These are phyloP conservation scores for Antheraea mylitta DNA, from an alignment of 1,140 invertebrate species.

Conservation along the genomic window DNA sequence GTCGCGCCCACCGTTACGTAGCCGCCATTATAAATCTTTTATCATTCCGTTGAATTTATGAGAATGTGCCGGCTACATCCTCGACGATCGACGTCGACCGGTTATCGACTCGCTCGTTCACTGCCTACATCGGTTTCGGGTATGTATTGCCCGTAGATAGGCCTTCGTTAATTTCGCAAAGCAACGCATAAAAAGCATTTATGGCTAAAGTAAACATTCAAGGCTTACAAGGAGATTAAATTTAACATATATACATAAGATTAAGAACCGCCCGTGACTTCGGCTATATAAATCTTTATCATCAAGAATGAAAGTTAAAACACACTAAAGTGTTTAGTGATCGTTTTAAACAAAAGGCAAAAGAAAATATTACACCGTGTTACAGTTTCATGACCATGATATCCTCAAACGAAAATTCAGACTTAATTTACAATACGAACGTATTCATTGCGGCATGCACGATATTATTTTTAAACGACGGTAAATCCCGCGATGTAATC, in stretches of 20 bases:
- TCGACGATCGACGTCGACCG: slow-evolving; percentile 32
- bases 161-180: slow-evolving; percentile 13
- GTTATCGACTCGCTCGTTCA: slow-evolving; percentile 34
- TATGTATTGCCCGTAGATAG: slow-evolving; percentile 24
- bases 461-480: background rate
- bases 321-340: too few relatives aligned
- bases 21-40: slow-evolving; percentile 36
- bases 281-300: too few relatives aligned
- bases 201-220: background rate
- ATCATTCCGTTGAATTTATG: slow-evolving; percentile 42
- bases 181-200: too few relatives aligned
- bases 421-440: too few relatives aligned
- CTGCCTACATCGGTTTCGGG: slow-evolving; percentile 25
- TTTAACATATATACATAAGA: background rate
- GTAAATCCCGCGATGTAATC: slow-evolving; percentile 25
- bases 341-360: too few relatives aligned
- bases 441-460: too few relatives aligned
- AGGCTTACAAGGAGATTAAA: background rate
- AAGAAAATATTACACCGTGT: too few relatives aligned
- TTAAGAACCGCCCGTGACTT: too few relatives aligned
- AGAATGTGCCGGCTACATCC: slow-evolving; percentile 41
- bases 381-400: too few relatives aligned
- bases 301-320: too few relatives aligned
- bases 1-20: slow-evolving; percentile 38
- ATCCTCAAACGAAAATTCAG: too few relatives aligned